A percentile compares a stretch with the other conserved stretches of the same genome.
These are phyloP conservation scores for Acanthochromis polyacanthus DNA, from an alignment of 2,113 vertebrate genomes.

Conservation along the genomic window DNA sequence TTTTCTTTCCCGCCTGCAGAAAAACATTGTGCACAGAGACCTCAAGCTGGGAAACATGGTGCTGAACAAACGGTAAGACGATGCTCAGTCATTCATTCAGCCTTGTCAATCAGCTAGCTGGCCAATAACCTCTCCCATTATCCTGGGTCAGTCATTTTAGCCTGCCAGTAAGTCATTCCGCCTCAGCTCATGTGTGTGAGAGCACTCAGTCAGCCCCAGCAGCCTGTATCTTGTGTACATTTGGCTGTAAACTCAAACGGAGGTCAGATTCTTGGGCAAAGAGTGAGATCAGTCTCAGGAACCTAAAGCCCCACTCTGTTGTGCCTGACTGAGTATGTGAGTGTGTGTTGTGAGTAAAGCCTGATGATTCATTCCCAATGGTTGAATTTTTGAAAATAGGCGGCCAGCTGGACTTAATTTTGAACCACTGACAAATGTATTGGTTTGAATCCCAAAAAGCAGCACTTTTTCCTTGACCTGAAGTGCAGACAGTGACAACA, in stretches of 20 bases:
- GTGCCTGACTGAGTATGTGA: constrained; percentile 17
- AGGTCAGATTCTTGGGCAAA: constrained; percentile 63
- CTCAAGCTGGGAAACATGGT: constrained; percentile 99
- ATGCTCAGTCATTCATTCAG: neutral
- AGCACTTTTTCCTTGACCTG: too few species aligned
- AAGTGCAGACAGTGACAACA: too few species aligned
- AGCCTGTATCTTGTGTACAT: constrained; percentile 34
- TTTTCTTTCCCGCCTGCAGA: constrained; percentile 83
- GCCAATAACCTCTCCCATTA: constrained; percentile 16
- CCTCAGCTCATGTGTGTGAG: constrained; percentile 17
- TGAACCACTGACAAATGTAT: too few species aligned
- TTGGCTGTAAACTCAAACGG: constrained; percentile 51
- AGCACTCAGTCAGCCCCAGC: constrained; percentile 7
- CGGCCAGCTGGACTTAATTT: constrained; percentile 4
- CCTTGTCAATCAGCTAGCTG: constrained; percentile 12
- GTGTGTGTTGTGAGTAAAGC: constrained; percentile 46
- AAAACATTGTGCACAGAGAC: constrained; percentile 99
- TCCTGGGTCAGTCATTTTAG: constrained; percentile 40
- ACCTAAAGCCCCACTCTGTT: constrained; percentile 37
- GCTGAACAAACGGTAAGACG: constrained; percentile 96
- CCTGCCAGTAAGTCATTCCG: constrained; percentile 42
- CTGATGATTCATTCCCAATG: constrained; percentile 59
- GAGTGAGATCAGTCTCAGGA: constrained; percentile 42
- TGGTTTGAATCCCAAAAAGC: too few species aligned
- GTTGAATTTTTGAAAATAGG: constrained; percentile 27